phyloP scores from a whole-genome alignment of 2,113 vertebrate genomes.

The Fregata magnificens region DNA sequence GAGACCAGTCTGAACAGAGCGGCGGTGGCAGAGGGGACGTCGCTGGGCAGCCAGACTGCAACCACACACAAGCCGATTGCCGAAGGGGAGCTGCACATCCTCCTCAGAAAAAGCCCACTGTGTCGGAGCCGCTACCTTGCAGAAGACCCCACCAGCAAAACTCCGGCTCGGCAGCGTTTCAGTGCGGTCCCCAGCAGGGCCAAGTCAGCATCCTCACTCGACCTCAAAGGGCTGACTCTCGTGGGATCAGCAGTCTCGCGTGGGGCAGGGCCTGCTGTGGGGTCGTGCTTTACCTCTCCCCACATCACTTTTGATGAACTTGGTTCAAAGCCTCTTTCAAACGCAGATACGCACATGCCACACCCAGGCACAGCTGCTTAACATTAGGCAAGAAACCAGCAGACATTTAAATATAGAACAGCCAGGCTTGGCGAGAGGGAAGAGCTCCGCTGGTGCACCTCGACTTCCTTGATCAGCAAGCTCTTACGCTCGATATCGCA shows the following conservation, averaged over 20 bases:
- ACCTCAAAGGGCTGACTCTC: neutral
- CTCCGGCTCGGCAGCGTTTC: rapidly evolving
- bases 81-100: neutral
- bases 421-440: neutral
- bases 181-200: rapidly evolving
- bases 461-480: neutral
- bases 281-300: neutral
- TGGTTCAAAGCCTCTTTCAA: neutral
- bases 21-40: rapidly evolving
- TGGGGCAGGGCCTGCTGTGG: rapidly evolving
- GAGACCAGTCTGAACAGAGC: neutral
- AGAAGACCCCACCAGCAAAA: neutral
- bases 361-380: slow-evolving; percentile 16
- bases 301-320: neutral
- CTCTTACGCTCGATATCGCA: neutral
- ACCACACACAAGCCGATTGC: neutral
- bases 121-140: neutral
- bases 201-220: neutral
- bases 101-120: rapidly evolving
- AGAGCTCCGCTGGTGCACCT: neutral
- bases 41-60: rapidly evolving
- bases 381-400: neutral
- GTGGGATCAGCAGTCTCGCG: rapidly evolving
- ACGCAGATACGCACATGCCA: neutral
- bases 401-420: slow-evolving; percentile 19